These are phyloP conservation scores for Orchesella flavescens DNA, from an alignment of 2,888 invertebrate species.

Conservation along the genomic window DNA sequence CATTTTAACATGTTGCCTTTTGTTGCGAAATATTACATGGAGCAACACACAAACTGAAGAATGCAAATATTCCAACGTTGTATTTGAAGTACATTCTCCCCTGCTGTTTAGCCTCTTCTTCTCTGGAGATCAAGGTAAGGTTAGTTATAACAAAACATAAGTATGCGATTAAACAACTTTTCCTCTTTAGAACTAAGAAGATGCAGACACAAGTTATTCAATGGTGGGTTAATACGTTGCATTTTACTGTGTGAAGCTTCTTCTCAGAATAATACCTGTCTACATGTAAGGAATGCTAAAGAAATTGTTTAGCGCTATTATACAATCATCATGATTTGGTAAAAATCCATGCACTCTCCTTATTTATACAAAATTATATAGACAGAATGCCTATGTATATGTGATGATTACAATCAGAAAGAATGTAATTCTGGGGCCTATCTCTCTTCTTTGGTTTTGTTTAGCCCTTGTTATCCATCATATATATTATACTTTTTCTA, in stretches of 20 bases:
- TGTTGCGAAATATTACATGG: background rate
- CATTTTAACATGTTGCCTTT: background rate
- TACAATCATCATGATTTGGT: background rate
- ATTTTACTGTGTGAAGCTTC: too few species aligned
- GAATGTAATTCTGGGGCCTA: too few species aligned
- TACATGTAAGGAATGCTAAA: background rate
- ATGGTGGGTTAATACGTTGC: too few species aligned
- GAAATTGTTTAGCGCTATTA: background rate
- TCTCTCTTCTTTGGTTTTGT: too few species aligned
- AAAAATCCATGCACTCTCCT: background rate
- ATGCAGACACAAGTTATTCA: too few species aligned
- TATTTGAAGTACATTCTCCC: slow-evolving; percentile 23
- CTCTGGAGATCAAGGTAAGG: slow-evolving; percentile 57
- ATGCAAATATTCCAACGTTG: slow-evolving; percentile 33
- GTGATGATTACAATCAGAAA: too few species aligned
- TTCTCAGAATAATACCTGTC: too few species aligned
- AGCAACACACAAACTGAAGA: background rate
- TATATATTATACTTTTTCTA: background rate
- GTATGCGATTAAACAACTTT: slow-evolving; percentile 19
- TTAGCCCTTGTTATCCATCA: background rate
- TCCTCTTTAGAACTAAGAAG: background rate
- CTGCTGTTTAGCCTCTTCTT: slow-evolving; percentile 46
- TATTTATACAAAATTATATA: too few species aligned
- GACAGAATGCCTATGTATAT: too few species aligned
- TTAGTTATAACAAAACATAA: slow-evolving; percentile 10